phyloP scores from a whole-genome alignment of 1,140 invertebrate species.

The Forficula auricularia region DNA sequence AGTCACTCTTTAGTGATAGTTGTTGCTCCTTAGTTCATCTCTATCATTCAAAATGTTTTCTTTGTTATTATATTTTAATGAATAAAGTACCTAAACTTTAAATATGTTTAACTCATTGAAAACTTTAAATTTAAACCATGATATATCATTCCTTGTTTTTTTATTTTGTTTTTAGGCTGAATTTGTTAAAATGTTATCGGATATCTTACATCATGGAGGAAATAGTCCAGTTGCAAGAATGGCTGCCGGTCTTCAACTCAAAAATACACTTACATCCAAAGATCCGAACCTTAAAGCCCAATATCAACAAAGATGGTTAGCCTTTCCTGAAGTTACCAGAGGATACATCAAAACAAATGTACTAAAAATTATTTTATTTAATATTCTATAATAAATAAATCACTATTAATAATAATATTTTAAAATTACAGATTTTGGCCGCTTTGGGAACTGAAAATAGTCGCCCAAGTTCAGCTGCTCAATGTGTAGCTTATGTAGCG shows the following conservation, averaged over 20 bases:
- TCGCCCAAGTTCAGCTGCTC: conserved; percentile 88
- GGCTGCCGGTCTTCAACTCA: conserved; percentile 95
- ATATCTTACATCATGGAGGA: conserved; percentile 71
- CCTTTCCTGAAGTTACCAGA: conserved; percentile 69
- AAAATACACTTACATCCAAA: conserved; percentile 96
- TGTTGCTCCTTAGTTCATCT: conserved; percentile 6
- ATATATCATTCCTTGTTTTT: too few relatives aligned
- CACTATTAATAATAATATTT: background rate
- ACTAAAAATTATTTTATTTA: conserved; percentile 24
- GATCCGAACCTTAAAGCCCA: conserved; percentile 61
- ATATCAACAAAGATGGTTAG: conserved; percentile 84
- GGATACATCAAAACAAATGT: conserved; percentile 91
- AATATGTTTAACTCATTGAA: too few relatives aligned
- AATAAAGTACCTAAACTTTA: too few relatives aligned
- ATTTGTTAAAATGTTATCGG: conserved; percentile 85
- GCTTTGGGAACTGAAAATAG: conserved; percentile 90
- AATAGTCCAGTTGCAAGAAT: conserved; percentile 87
- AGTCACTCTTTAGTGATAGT: too few relatives aligned
- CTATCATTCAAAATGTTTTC: background rate
- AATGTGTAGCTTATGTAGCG: conserved; percentile 96
- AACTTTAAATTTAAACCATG: too few relatives aligned
- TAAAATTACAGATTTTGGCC: conserved; percentile 57
- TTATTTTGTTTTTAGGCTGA: conserved; percentile 44
- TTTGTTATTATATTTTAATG: conserved; percentile 1
- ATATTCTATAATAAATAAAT: too few relatives aligned